phyloP scores from a whole-genome alignment of 2,113 vertebrate genomes.

The Chiloscyllium plagiosum region DNA sequence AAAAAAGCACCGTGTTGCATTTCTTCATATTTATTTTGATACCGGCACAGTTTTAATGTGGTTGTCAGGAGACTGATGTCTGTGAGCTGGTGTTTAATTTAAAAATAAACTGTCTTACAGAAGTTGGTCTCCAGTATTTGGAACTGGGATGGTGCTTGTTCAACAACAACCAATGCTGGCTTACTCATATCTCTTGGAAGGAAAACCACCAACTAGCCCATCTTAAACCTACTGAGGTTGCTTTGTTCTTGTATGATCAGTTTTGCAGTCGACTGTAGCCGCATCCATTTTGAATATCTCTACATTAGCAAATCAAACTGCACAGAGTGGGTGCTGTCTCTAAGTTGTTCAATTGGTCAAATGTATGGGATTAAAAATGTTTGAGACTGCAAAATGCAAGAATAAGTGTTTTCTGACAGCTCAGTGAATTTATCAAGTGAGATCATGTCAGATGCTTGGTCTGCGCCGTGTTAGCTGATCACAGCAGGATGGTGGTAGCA shows the following conservation, averaged over 20 bases:
- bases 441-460: neutral
- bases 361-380: neutral
- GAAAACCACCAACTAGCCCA: neutral
- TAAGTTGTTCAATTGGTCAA: neutral
- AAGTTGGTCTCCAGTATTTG: neutral
- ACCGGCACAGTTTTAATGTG: neutral
- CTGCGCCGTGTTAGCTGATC: neutral
- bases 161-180: neutral
- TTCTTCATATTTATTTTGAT: neutral
- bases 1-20: neutral
- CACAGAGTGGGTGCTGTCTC: neutral
- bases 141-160: neutral
- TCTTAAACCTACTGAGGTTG: neutral
- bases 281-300: neutral
- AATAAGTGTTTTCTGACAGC: neutral
- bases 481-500: neutral
- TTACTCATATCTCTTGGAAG: conserved; percentile 14
- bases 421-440: conserved; percentile 6
- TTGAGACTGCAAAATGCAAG: conserved; percentile 14
- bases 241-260: neutral
- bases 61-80: neutral
- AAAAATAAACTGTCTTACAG: neutral
- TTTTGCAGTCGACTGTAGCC: neutral
- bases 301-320: neutral
- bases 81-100: neutral